A percentile compares a stretch with the other conserved stretches of the same genome.
Conservation (phyloP, 2,888 invertebrate genomes). For the Cephus pulcher region DNA sequence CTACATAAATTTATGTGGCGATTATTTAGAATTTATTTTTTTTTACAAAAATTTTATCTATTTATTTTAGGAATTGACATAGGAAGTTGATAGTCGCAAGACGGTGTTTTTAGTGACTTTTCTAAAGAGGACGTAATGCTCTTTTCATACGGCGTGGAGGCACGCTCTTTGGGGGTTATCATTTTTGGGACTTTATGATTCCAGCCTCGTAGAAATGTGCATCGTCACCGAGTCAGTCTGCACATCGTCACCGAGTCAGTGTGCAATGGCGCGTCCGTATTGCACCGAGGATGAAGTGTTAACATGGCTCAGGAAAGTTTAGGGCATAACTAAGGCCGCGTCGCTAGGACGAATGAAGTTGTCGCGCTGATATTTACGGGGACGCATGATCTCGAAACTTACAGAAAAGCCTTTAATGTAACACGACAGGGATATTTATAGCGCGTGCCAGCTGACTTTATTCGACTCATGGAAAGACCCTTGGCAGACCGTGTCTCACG, state of each 20-base stretch:
- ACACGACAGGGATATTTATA: constrained; percentile 39
- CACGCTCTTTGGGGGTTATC: not conserved
- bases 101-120: not conserved
- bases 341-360: constrained; percentile 32
- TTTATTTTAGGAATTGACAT: not conserved
- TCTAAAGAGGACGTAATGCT: not conserved
- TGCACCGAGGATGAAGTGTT: constrained; percentile 24
- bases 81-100: not conserved
- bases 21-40: not conserved
- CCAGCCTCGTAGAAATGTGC: constrained; percentile 45
- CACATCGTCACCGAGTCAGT: no score
- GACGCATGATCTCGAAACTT: constrained; percentile 8
- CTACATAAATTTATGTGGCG: not conserved
- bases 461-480: constrained; percentile 27
- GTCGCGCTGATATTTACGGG: constrained; percentile 35
- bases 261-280: constrained; percentile 25
- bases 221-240: no score
- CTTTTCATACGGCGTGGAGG: not conserved
- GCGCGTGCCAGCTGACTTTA: constrained; percentile 15
- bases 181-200: constrained; percentile 41
- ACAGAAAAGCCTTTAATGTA: constrained; percentile 38
- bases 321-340: constrained; percentile 24
- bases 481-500: not conserved
- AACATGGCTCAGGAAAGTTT: constrained; percentile 32
- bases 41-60: not conserved